Percentiles rank a stretch among this genome's conserved stretches.
These are phyloP conservation scores for Prenolepis imparis DNA, from an alignment of 2,888 invertebrate species.

Conservation along the genomic window DNA sequence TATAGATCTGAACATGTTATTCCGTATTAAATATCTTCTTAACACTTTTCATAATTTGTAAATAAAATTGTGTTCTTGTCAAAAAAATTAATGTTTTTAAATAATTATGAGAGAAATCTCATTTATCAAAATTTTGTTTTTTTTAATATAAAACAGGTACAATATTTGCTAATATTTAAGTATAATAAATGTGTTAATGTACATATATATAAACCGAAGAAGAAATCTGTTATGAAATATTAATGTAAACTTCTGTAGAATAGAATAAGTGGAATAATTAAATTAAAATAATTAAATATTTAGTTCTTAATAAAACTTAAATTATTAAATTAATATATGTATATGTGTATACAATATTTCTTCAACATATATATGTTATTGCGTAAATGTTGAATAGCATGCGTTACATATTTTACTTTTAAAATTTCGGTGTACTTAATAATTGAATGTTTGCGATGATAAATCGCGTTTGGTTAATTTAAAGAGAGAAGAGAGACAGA, in stretches of 20 bases:
- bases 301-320: not conserved
- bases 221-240: not conserved
- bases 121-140: not conserved
- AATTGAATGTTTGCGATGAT: not conserved
- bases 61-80: not conserved
- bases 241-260: not conserved
- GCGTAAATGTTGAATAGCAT: not conserved
- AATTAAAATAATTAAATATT: not conserved
- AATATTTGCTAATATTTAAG: slow-evolving; percentile 3
- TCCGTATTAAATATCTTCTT: not conserved
- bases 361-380: not conserved
- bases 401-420: slow-evolving; percentile 10
- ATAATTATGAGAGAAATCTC: not conserved
- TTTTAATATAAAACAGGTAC: not conserved
- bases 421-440: not conserved
- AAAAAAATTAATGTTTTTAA: not conserved
- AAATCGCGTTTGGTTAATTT: slow-evolving; percentile 2
- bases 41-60: not conserved
- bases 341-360: not conserved
- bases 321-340: not conserved
- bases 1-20: not conserved
- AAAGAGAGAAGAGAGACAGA: not conserved
- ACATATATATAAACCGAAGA: too few species aligned
- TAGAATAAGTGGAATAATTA: slow-evolving; percentile 18
- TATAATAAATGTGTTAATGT: not conserved